phyloP scores from a whole-genome alignment of 2,888 invertebrate species.

The Lottia scabra region DNA sequence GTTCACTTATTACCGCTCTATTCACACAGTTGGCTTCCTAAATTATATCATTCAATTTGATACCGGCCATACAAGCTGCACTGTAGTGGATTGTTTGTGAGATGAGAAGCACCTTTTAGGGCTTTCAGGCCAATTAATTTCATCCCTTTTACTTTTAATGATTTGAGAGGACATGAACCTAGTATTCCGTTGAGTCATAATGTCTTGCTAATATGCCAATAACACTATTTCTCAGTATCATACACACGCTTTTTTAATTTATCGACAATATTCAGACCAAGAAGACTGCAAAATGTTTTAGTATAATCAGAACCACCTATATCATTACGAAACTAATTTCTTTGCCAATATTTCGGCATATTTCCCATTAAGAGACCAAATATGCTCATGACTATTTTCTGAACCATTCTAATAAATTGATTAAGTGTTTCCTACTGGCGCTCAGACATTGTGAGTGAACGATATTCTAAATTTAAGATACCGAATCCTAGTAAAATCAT shows the following conservation, averaged over 20 bases:
- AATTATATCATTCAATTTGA: neutral
- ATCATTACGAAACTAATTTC: neutral
- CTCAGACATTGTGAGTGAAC: too few relatives aligned
- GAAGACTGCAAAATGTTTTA: neutral
- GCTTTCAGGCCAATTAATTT: conserved; percentile 3
- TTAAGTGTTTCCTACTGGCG: too few relatives aligned
- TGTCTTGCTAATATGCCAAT: neutral
- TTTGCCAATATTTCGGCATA: neutral
- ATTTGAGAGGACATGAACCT: neutral
- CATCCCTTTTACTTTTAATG: neutral
- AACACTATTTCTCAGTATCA: too few relatives aligned
- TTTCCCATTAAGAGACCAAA: too few relatives aligned
- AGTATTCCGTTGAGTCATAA: neutral
- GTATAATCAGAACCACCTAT: neutral
- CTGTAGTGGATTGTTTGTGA: neutral
- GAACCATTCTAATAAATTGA: too few relatives aligned
- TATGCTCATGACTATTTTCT: too few relatives aligned
- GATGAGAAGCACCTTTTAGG: neutral
- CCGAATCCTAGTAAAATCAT: too few relatives aligned
- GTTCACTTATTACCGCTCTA: neutral
- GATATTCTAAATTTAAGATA: too few relatives aligned
- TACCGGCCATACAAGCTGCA: neutral
- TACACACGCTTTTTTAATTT: too few relatives aligned
- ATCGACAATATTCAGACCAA: neutral
- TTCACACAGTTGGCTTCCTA: conserved; percentile 1